Base-by-base conservation (phyloP, 2,113 vertebrate species). In the Muntiacus reevesi region DNA sequence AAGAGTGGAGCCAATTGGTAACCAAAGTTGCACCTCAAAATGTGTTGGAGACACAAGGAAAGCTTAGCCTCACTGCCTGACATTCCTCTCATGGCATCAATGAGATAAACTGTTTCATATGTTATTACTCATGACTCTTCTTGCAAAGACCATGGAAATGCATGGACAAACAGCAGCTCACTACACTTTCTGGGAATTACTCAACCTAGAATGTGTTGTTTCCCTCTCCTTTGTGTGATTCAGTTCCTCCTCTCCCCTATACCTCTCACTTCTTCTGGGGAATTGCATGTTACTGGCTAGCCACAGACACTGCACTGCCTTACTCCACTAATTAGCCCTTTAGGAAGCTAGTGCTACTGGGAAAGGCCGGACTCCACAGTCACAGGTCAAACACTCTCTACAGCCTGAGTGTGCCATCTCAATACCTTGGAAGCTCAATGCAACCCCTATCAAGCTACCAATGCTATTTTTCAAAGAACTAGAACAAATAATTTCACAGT, bases 141-240 rank as follows among this genome's bases (percentile, higher is more conserved):
- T 94, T 97, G 7, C 67, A 83, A 93, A 96, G 30, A 88, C 43
- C 45, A n/a, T 91, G 55, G 67, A 97, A 95, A 86, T 28, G 52
- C 25, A 64, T 30, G 40, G 36, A 79, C 47, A 79, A 67, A 11
- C 7, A 17, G 83, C 33, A 54, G 33, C 36, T 86, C 23, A 54
- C 28, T 74, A 87, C 33, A 60, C 45, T 94, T 96, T 95, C 87
- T 84, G 55, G 23, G 79, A 97, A 91, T 93, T 97, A 84, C n/a
- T 96, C 74, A 95, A 17, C 67, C 40, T 27, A 90, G 76, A 62
- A 94, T n/a, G 45, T 60, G 9, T 14, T 96, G 43, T n/a, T 95
- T 90, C 30, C 50, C 59, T 57, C 55, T 87, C 13, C 12, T 96
- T 96, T 91, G 54, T 78, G 57, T 85, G 76, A 94, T 86, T 94